A percentile compares a stretch with the other conserved stretches of the same genome.
These are phyloP conservation scores for Notothenia rossii DNA, from an alignment of 2,113 vertebrate genomes.

Conservation along the genomic window DNA sequence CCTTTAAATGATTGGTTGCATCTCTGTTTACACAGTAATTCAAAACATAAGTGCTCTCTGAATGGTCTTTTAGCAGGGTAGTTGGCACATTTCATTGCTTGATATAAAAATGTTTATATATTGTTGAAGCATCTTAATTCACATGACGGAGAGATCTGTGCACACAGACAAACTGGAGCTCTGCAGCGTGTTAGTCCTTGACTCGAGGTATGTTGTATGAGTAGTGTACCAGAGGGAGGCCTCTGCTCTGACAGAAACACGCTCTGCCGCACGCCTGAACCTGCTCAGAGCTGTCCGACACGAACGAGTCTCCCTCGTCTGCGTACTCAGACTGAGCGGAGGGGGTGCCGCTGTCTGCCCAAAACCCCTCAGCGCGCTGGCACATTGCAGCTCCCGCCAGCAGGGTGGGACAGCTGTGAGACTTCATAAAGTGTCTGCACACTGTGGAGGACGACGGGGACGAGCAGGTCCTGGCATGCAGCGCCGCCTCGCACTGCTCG, in stretches of 20 bases:
- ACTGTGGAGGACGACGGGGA: slow-evolving; percentile 80
- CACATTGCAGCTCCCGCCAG: slow-evolving; percentile 85
- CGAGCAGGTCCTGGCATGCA: slow-evolving; percentile 87
- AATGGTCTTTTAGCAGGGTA: slow-evolving; percentile 57
- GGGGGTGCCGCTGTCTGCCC: slow-evolving; percentile 91
- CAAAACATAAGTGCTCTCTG: slow-evolving; percentile 88
- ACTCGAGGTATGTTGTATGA: slow-evolving; percentile 91
- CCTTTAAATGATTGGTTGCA: slow-evolving; percentile 78
- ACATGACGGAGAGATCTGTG: slow-evolving; percentile 51
- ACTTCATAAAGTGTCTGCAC: slow-evolving; percentile 96
- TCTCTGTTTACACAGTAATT: slow-evolving; percentile 60
- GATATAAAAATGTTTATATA: slow-evolving; percentile 45
- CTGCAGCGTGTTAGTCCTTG: slow-evolving; percentile 72
- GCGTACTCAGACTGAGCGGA: slow-evolving; percentile 94
- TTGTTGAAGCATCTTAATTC: slow-evolving; percentile 52
- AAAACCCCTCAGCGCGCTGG: slow-evolving; percentile 88
- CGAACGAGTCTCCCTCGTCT: slow-evolving; percentile 96
- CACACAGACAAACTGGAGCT: slow-evolving; percentile 22
- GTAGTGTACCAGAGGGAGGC: slow-evolving; percentile 93
- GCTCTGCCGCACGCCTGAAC: slow-evolving; percentile 95
- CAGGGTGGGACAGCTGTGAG: slow-evolving; percentile 93
- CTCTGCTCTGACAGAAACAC: slow-evolving; percentile 96
- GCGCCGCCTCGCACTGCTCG: slow-evolving; percentile 90
- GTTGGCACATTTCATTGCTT: slow-evolving; percentile 70
- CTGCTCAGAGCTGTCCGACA: slow-evolving; percentile 98